Base-by-base conservation (phyloP, 2,113 vertebrate genomes). In the Syngnathus floridae region DNA sequence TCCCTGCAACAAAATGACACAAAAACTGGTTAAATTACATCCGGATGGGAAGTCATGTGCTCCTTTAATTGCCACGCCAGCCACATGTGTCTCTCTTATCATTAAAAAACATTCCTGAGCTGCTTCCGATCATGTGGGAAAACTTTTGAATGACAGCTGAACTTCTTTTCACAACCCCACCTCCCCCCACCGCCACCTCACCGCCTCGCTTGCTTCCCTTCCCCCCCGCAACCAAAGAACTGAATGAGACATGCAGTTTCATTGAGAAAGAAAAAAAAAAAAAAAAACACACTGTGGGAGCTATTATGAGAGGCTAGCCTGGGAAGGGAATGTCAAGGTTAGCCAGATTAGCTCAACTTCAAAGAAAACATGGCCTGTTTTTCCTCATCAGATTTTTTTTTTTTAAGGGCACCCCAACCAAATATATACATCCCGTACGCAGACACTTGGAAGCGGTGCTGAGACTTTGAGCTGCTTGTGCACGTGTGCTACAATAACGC, bases 401-500 rank as follows among this genome's bases (percentile, higher is more conserved):
- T 40, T 77, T 54, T 26, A 63, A 69, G 64, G 65, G 62, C n/a
- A 51, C 17, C 1, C 48, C 48, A 3, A 51, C 17, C 14, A 51
- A 49, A 57, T 52, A 60, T 66, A 59, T 75, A 35, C 52, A 41
- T 66, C 13, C 65, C 62, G 66, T 65, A 78, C 69, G 68, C 67
- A 35, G 21, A 66, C 75, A 73, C 70, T 67, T 73, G 76, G 78
- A 69, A 66, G 79, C 86, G 81, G 84, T 85, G 87, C 26, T 86
- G 56, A 75, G 78, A 46, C 62, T 71, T 82, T 83, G 84, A 80
- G 80, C 74, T 82, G 84, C 84, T 79, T 84, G 83, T 83, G 76
- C 82, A 87, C 82, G 82, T 89, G 84, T 80, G 82, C 85, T 87
- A 84, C 88, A 83, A 88, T 83, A 89, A 91, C 90, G 91, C 80